Conservation (phyloP, 2,113 vertebrate genomes). For the Coreoperca whiteheadi region DNA sequence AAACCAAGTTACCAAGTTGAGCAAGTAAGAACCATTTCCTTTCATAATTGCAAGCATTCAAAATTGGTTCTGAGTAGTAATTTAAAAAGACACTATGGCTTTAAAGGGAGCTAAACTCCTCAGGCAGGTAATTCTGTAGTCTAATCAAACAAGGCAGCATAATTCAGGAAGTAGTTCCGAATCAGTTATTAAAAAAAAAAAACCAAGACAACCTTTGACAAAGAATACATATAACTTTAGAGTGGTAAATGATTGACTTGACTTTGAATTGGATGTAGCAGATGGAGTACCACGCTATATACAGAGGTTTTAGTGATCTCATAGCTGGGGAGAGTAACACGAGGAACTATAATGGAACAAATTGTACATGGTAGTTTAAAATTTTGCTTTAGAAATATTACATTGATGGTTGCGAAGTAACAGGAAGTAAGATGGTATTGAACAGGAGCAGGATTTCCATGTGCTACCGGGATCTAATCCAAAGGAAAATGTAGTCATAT, state of each 20-base stretch:
- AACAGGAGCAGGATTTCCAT: conserved; percentile 19
- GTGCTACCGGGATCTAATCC: conserved; percentile 17
- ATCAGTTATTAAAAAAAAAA: neutral
- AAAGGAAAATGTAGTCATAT: conserved; percentile 32
- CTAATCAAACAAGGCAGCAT: neutral
- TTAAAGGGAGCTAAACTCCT: neutral
- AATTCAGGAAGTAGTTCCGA: neutral
- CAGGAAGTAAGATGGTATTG: neutral
- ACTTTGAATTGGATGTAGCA: neutral
- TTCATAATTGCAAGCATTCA: neutral
- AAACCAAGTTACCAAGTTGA: neutral
- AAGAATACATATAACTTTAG: neutral
- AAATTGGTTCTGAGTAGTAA: neutral
- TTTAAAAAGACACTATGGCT: neutral
- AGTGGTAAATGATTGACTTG: neutral
- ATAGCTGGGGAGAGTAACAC: neutral
- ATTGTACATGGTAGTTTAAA: too few relatives aligned
- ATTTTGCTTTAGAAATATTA: neutral
- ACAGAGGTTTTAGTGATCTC: neutral
- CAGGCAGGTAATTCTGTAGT: neutral
- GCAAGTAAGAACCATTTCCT: neutral
- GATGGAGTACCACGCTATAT: neutral
- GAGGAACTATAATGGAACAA: neutral
- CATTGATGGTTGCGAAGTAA: neutral
- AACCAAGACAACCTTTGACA: neutral